Evolutionary conservation across 2,113 vertebrate species (phyloP).

Genomic region (Protomyctophum bolini): DNA sequence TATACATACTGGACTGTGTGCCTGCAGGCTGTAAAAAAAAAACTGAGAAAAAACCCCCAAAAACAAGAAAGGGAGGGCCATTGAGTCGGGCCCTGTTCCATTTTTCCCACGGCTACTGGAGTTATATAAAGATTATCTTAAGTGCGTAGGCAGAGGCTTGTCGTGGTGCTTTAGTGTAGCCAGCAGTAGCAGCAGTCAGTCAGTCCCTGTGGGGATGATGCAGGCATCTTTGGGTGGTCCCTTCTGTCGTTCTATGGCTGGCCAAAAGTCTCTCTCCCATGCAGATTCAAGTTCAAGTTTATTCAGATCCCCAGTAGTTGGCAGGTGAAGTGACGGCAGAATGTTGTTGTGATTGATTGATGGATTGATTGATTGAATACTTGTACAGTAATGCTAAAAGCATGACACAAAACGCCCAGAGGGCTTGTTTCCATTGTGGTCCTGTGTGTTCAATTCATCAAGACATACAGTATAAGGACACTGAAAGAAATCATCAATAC

Average conservation of each 20-base stretch:
- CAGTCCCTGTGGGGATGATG: too few relatives aligned
- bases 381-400: too few relatives aligned
- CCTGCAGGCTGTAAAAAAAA: constrained; percentile 28
- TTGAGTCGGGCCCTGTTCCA: constrained; percentile 44
- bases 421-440: too few relatives aligned
- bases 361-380: too few relatives aligned
- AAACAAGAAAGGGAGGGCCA: constrained; percentile 16
- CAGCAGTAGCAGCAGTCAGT: constrained; percentile 41
- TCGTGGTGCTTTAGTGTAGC: constrained; percentile 30
- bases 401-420: too few relatives aligned
- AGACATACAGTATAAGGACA: too few relatives aligned
- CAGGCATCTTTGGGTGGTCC: constrained; percentile 57
- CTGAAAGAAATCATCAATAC: too few relatives aligned
- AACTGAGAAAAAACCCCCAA: too few relatives aligned
- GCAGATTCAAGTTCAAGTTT: neutral
- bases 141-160: constrained; percentile 63
- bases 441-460: too few relatives aligned
- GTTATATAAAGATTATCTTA: constrained; percentile 75
- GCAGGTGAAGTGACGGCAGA: neutral
- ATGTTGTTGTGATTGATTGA: too few relatives aligned
- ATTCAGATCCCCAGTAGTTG: constrained; percentile 18
- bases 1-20: constrained; percentile 14
- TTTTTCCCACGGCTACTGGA: constrained; percentile 75
- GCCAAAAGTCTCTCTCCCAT: neutral
- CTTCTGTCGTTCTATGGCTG: neutral